phyloP scores from a whole-genome alignment of 1,140 invertebrate genomes.

The Arion vulgaris region DNA sequence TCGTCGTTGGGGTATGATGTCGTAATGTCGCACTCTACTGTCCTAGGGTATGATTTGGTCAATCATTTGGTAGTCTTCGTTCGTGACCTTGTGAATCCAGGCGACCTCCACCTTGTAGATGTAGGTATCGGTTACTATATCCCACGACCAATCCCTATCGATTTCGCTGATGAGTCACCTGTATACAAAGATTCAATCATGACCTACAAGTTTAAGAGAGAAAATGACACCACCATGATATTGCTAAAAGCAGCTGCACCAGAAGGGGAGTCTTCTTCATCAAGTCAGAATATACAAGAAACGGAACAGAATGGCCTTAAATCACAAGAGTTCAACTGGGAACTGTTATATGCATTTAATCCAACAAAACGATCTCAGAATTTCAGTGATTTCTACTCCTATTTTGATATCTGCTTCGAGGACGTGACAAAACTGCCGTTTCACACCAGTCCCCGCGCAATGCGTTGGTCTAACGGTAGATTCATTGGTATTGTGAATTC shows the following conservation, averaged over 20 bases:
- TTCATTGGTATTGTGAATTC: neutral
- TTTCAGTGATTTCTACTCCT: neutral
- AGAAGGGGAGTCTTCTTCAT: neutral
- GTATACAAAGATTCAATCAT: neutral
- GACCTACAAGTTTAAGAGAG: conserved; percentile 13
- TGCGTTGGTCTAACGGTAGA: neutral
- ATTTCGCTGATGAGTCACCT: neutral
- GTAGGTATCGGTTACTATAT: conserved; percentile 1
- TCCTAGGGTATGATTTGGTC: too few relatives aligned
- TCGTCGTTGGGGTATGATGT: neutral
- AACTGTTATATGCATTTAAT: neutral
- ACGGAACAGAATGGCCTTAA: neutral
- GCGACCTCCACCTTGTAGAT: neutral
- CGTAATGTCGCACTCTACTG: neutral
- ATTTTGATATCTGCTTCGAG: neutral
- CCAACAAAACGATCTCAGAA: neutral
- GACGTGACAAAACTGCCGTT: conserved; percentile 1
- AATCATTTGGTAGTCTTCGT: neutral
- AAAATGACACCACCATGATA: neutral
- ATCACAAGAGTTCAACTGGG: neutral
- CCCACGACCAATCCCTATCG: neutral
- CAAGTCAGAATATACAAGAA: neutral
- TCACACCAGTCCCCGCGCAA: neutral
- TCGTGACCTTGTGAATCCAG: neutral
- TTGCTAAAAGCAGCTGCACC: neutral